Conservation (phyloP, 2,113 vertebrate genomes). For the Anseranas semipalmata region DNA sequence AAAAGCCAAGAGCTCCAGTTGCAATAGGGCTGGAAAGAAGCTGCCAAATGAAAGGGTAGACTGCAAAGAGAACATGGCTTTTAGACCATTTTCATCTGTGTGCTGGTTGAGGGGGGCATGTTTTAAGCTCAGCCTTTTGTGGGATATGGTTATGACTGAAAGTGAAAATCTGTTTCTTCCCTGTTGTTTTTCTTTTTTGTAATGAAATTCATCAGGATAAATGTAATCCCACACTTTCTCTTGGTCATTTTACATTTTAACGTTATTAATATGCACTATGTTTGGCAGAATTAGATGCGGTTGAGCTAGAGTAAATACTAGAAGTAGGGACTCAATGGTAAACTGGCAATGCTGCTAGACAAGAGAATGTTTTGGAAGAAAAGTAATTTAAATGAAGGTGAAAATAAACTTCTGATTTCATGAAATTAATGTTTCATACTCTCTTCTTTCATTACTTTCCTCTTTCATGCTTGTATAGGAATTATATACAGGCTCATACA, state of each 20-base stretch:
- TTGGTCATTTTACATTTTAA: not conserved
- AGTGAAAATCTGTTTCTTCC: not conserved
- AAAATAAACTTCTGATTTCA: not conserved
- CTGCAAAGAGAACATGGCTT: not conserved
- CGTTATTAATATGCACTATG: not conserved
- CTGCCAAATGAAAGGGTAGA: not conserved
- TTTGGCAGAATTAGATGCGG: not conserved
- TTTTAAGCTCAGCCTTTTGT: not conserved
- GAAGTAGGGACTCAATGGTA: not conserved
- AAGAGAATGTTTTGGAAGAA: not conserved
- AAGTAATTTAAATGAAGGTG: not conserved
- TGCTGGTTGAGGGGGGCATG: not conserved
- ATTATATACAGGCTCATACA: not conserved
- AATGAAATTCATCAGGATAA: not conserved
- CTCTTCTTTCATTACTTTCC: not conserved
- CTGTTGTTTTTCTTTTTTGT: not conserved
- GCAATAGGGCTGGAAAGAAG: not conserved
- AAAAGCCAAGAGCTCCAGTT: not conserved
- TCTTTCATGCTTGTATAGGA: not conserved
- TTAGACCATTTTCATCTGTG: not conserved
- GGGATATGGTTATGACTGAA: not conserved
- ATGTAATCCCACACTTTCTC: not conserved
- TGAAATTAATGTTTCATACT: not conserved
- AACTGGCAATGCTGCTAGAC: not conserved
- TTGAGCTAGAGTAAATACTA: not conserved